Conservation (phyloP, 2,797 vertebrate genomes). For the Enteromius unitaeniatus region DNA sequence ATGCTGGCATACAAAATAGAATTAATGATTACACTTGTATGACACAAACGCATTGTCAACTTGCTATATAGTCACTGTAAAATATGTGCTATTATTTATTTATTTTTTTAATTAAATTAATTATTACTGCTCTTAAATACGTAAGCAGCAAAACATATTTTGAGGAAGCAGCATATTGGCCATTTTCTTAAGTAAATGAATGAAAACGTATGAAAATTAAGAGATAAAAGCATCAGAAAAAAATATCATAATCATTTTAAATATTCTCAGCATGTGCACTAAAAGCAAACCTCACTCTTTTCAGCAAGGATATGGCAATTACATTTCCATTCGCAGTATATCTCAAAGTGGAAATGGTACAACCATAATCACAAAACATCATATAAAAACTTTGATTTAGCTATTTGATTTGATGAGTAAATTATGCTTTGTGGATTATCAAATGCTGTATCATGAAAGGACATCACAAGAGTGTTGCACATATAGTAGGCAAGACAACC, state of each 20-base stretch:
- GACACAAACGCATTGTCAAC: background rate
- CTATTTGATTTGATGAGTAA: background rate
- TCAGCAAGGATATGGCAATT: background rate
- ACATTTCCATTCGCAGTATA: constrained; percentile 1
- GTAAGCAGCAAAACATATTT: background rate
- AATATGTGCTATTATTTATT: background rate
- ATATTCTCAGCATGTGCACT: background rate
- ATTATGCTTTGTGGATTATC: background rate
- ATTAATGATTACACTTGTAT: background rate
- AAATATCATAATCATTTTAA: background rate
- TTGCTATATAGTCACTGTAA: background rate
- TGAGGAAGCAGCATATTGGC: background rate
- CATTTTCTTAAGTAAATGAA: no score
- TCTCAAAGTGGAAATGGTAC: background rate
- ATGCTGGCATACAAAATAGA: background rate
- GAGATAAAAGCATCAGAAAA: background rate
- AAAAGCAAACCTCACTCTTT: background rate
- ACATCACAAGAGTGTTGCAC: constrained; percentile 4
- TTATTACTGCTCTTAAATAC: background rate
- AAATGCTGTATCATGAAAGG: background rate
- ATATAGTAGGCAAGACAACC: background rate
- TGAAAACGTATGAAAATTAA: background rate
- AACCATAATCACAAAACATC: background rate
- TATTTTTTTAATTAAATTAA: no score
- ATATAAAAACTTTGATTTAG: background rate